These are phyloP conservation scores for Hycleus cichorii DNA, from an alignment of 1,140 invertebrate genomes.

Conservation along the genomic window DNA sequence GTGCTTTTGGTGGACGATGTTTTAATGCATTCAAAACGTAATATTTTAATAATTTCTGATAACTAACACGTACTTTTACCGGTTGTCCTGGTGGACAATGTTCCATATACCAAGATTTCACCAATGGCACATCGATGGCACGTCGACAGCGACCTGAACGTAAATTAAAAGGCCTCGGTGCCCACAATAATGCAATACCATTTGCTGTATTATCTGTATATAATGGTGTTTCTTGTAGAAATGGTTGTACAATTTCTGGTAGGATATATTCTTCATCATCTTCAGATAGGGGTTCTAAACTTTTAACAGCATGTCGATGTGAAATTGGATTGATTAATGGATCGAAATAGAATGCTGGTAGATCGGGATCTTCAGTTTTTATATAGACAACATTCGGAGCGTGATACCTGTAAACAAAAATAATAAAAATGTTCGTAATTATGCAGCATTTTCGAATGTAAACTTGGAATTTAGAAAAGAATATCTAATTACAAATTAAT, in stretches of 20 bases:
- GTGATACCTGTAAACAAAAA: constrained; percentile 78
- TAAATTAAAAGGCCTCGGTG: constrained; percentile 94
- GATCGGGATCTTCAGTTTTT: constrained; percentile 99
- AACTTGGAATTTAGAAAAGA: constrained; percentile 39
- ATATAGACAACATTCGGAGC: constrained; percentile 98
- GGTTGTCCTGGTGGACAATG: constrained; percentile 98
- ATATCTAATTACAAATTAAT: constrained; percentile 43
- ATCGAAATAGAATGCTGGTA: constrained; percentile 99
- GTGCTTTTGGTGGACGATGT: constrained; percentile 94
- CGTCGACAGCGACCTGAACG: constrained; percentile 79
- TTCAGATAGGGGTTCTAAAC: constrained; percentile 77
- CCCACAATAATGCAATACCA: constrained; percentile 97
- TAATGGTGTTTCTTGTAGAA: constrained; percentile 89
- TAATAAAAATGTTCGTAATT: constrained; percentile 38
- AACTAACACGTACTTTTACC: constrained; percentile 98
- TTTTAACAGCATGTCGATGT: constrained; percentile 83
- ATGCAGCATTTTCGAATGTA: constrained; percentile 44
- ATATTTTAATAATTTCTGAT: constrained; percentile 98
- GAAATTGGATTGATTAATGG: constrained; percentile 99
- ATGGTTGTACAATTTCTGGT: constrained; percentile 83
- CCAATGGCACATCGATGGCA: constrained; percentile 94
- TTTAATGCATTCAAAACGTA: constrained; percentile 97
- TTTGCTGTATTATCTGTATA: constrained; percentile 99
- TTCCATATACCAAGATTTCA: constrained; percentile 96
- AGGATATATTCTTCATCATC: constrained; percentile 94